Conservation (phyloP, 2,797 vertebrate species). For the Macropodus opercularis region DNA sequence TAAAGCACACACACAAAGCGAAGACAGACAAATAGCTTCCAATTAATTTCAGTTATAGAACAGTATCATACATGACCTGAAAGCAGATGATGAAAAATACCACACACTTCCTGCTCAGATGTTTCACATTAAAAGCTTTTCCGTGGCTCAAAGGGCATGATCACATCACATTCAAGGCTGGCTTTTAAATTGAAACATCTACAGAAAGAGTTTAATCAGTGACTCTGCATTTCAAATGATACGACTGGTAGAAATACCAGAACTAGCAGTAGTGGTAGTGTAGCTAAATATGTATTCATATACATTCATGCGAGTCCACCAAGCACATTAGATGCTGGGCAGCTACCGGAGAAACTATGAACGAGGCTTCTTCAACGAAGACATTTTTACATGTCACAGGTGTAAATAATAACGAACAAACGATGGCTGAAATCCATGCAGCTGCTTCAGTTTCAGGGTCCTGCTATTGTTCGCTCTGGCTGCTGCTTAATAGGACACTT, state of each 20-base stretch:
- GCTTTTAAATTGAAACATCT: slow-evolving; percentile 41
- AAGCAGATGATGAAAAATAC: background rate
- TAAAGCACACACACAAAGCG: background rate
- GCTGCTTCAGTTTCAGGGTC: background rate
- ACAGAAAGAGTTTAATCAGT: slow-evolving; percentile 10
- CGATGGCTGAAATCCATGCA: background rate
- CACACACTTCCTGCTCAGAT: slow-evolving; percentile 30
- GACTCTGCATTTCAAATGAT: background rate
- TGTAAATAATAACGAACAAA: background rate
- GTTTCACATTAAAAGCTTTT: slow-evolving; percentile 41
- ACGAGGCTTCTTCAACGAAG: background rate
- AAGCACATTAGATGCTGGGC: background rate
- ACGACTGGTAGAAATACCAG: slow-evolving; percentile 6
- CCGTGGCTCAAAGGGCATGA: slow-evolving; percentile 9
- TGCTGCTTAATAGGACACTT: background rate
- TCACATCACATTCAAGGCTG: slow-evolving; percentile 3
- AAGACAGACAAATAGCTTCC: background rate
- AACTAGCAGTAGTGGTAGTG: no score
- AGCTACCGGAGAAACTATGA: background rate
- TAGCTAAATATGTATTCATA: background rate
- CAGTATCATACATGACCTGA: background rate
- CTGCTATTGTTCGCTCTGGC: slow-evolving; percentile 1
- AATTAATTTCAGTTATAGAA: background rate
- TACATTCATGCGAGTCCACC: background rate
- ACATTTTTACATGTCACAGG: background rate